Evolutionary conservation across 2,797 vertebrate genomes (phyloP), one percentile per base, ranked within the genome.

Genomic region (Rhabdomys pumilio): DNA sequence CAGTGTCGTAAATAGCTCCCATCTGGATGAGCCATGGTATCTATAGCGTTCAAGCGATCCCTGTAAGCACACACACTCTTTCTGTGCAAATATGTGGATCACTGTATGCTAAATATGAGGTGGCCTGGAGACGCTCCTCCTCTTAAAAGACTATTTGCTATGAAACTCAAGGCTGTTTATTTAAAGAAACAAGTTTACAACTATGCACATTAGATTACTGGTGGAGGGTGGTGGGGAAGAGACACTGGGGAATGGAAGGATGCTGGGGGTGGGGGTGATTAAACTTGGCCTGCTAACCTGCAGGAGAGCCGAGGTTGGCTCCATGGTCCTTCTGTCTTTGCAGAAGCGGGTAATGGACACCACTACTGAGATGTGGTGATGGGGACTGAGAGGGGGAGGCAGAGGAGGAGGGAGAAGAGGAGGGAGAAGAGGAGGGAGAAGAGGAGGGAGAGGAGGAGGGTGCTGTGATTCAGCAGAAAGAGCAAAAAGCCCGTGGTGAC

Each of bases 171-270:
- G 96, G 82, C 97, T 97, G 90, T 97, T 97, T 98, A 98, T 98
- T 98, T 98, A 98, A 97, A 98, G 98, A 97, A 96, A 95, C 97
- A 96, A 97, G 95, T 97, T 97, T 97, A 98, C 98, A 97, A 97
- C 96, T 93, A 82, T 67, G 95, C 96, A 89, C 69, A 53, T 24
- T 92, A 82, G 91, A 95, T 97, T 87, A 53, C 90, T 91, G 85
- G 95, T 57, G 8, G 96, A 94, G 94, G 97, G 95, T 59, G 96
- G 91, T 61, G 59, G 72, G 89, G 97, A 96, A 88, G 93, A 97
- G 83, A 90, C 44, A 3, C 73, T 38, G 86, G 73, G 93, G 91
- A 81, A 81, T 47, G 75, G 55, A 97, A 88, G 72, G 77, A 85
- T 0, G 29, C 93, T 17, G 91, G 69, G 65, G 65, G 26, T 17